A percentile compares a stretch with the other conserved stretches of the same genome.
Evolutionary conservation across 2,113 vertebrate species (phyloP).

Genomic region (Cynopterus brachyotis): DNA sequence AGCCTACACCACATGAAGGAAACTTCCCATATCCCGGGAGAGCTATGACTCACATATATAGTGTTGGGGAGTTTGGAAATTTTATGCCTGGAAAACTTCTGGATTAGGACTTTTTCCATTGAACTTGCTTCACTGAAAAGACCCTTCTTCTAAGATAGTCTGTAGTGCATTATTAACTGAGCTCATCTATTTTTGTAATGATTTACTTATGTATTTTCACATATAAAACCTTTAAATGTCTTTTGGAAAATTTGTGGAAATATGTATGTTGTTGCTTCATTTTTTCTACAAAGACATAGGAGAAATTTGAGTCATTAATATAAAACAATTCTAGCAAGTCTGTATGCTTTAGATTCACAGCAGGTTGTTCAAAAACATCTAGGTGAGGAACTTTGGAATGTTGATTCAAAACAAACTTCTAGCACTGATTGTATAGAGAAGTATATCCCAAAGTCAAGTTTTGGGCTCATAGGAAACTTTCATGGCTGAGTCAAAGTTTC

Average conservation of each 20-base stretch:
- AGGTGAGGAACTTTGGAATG: slow-evolving; percentile 21
- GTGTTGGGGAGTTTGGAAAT: not conserved
- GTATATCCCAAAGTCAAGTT: not conserved
- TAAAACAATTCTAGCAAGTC: not conserved
- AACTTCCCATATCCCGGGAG: not conserved
- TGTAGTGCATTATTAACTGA: not conserved
- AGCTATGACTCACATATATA: not conserved
- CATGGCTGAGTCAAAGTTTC: not conserved
- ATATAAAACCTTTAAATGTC: not conserved
- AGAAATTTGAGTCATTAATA: slow-evolving; percentile 21
- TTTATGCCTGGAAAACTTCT: slow-evolving; percentile 25
- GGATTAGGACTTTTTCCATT: not conserved
- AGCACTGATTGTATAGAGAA: not conserved
- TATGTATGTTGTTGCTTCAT: not conserved
- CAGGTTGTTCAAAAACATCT: not conserved
- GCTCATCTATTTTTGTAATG: not conserved
- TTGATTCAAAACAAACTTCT: slow-evolving; percentile 3
- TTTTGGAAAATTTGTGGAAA: not conserved
- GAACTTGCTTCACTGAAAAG: not conserved
- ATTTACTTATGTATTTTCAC: not conserved
- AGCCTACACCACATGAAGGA: not conserved
- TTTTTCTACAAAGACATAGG: not conserved
- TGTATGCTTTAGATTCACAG: not conserved
- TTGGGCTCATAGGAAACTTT: not conserved
- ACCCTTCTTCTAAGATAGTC: not conserved